Conservation (phyloP, 1,140 invertebrate species). For the Drosophila prosaltans region DNA sequence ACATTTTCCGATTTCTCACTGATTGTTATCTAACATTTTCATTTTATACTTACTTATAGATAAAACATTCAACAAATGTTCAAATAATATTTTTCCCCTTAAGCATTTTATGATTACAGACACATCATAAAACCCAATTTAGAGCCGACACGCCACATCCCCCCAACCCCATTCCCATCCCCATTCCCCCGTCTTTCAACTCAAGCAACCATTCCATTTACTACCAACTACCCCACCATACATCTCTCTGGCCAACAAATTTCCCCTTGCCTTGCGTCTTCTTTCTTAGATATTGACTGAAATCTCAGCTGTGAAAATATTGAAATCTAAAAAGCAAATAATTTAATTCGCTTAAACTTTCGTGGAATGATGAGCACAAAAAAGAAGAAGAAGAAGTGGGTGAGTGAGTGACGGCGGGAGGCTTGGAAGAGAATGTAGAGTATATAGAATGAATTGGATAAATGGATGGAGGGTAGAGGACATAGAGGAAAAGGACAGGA, state of each 20-base stretch:
- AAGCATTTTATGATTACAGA: conserved; percentile 59
- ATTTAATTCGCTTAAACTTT: conserved; percentile 82
- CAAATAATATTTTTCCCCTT: conserved; percentile 44
- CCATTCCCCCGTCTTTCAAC: not conserved
- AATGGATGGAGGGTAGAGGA: conserved; percentile 20
- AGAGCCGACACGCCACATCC: conserved; percentile 39
- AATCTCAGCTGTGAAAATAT: conserved; percentile 79
- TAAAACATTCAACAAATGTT: conserved; percentile 51
- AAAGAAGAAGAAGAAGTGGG: not conserved
- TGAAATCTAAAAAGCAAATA: conserved; percentile 82
- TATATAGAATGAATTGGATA: not conserved
- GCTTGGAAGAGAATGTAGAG: not conserved
- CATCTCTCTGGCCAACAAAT: no score
- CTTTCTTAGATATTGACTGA: conserved; percentile 64
- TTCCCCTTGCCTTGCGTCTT: not conserved
- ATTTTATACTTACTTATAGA: not conserved
- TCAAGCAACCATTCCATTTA: no score
- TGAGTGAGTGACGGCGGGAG: not conserved
- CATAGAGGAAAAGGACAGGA: conserved; percentile 62
- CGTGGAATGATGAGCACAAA: conserved; percentile 22
- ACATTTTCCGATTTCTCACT: conserved; percentile 1
- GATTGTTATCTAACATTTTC: conserved; percentile 9
- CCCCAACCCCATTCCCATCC: not conserved
- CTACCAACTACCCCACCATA: no score
- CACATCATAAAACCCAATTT: conserved; percentile 60